Conservation (phyloP, 2,797 vertebrate species). For the Sebastes steindachneri region DNA sequence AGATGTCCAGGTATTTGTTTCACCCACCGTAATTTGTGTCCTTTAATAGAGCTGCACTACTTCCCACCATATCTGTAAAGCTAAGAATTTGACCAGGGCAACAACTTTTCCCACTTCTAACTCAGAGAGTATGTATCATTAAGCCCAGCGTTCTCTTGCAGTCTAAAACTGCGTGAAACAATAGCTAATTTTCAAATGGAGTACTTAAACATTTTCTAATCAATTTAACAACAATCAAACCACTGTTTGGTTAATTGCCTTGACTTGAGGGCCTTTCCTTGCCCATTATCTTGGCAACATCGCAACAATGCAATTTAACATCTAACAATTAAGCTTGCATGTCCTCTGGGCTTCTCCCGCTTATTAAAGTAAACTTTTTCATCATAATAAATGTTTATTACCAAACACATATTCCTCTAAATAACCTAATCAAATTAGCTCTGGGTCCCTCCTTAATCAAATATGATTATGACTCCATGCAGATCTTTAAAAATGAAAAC, state of each 20-base stretch:
- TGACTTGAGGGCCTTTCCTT: slow-evolving; percentile 84
- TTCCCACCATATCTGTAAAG: slow-evolving; percentile 19
- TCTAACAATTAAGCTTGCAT: slow-evolving; percentile 84
- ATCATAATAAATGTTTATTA: slow-evolving; percentile 85
- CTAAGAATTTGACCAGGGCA: slow-evolving; percentile 45
- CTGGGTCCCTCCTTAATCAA: slow-evolving; percentile 80
- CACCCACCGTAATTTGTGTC: not conserved
- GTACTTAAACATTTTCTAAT: slow-evolving; percentile 86
- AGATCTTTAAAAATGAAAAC: slow-evolving; percentile 75
- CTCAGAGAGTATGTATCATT: slow-evolving; percentile 70
- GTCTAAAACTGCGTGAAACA: slow-evolving; percentile 75
- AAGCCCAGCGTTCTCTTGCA: slow-evolving; percentile 70
- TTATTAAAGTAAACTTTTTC: slow-evolving; percentile 87
- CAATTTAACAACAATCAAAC: slow-evolving; percentile 86
- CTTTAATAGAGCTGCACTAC: not conserved
- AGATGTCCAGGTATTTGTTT: not conserved
- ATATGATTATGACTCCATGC: slow-evolving; percentile 76
- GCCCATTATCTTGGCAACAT: slow-evolving; percentile 84
- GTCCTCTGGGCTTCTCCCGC: slow-evolving; percentile 80
- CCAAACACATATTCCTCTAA: slow-evolving; percentile 78
- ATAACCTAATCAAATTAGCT: slow-evolving; percentile 83
- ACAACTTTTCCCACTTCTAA: slow-evolving; percentile 69
- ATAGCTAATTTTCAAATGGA: slow-evolving; percentile 79
- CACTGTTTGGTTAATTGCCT: slow-evolving; percentile 85
- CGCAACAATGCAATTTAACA: slow-evolving; percentile 84